These are phyloP conservation scores for Drosophila sproati DNA, from an alignment of 1,140 invertebrate species.

Conservation along the genomic window DNA sequence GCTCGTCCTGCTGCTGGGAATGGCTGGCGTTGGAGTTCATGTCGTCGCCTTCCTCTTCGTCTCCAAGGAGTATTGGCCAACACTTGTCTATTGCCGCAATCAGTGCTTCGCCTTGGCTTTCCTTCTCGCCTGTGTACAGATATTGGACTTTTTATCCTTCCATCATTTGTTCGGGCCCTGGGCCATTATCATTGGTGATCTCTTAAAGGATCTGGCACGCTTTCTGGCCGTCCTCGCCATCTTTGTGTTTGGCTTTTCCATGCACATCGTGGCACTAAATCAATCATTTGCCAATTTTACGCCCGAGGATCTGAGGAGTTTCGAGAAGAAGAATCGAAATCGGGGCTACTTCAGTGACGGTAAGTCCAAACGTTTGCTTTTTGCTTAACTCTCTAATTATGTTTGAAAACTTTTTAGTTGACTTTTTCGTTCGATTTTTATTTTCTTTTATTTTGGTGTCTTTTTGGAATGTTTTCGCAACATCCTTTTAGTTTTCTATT, in stretches of 20 bases:
- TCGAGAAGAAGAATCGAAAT: conserved; percentile 85
- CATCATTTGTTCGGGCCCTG: conserved; percentile 99
- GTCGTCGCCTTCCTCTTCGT: conserved; percentile 91
- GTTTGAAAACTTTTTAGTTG: background rate
- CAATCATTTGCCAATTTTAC: conserved; percentile 92
- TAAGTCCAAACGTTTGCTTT: conserved; percentile 86
- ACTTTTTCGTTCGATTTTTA: conserved; percentile 18
- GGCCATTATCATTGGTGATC: conserved; percentile 96
- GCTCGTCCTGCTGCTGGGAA: conserved; percentile 95
- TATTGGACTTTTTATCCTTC: conserved; percentile 98
- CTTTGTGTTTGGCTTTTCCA: conserved; percentile 99
- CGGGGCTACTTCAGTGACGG: conserved; percentile 89
- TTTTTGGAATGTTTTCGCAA: conserved; percentile 72
- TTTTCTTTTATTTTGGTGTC: no score
- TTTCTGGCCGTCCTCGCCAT: conserved; percentile 98
- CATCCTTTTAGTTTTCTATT: conserved; percentile 42
- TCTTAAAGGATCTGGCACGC: conserved; percentile 96
- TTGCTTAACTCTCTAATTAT: conserved; percentile 55
- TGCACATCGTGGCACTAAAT: conserved; percentile 98
- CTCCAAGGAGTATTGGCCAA: conserved; percentile 90
- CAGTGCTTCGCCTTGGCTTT: conserved; percentile 98
- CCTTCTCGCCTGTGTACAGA: conserved; percentile 97
- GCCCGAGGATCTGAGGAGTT: conserved; percentile 86
- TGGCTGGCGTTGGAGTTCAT: conserved; percentile 96
- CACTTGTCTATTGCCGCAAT: conserved; percentile 96